Percentiles rank a stretch among this genome's conserved stretches.
These are phyloP conservation scores for Yponomeuta cagnagella DNA, from an alignment of 2,888 invertebrate species.

Conservation along the genomic window DNA sequence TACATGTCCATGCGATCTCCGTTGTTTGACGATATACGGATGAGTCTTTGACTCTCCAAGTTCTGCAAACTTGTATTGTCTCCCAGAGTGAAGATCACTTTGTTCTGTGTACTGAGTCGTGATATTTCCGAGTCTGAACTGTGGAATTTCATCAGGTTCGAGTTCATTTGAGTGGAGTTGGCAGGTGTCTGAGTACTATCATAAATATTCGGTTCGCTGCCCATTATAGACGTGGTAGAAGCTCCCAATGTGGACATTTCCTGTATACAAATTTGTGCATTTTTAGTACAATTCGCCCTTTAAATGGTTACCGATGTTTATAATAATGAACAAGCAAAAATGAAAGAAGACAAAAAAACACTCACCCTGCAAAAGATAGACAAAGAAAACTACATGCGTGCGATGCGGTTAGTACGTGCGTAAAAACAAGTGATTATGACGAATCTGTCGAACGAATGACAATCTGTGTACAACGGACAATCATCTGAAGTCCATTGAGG, in stretches of 20 bases:
- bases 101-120: conserved; percentile 25
- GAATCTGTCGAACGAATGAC: no score
- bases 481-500: no score
- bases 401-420: no score
- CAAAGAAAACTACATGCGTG: no score
- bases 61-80: conserved; percentile 35
- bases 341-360: not conserved
- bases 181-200: conserved; percentile 46
- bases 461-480: no score
- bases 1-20: conserved; percentile 38
- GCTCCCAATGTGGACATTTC: conserved; percentile 50
- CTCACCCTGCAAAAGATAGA: no score
- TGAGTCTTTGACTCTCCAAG: conserved; percentile 37
- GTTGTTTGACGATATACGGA: conserved; percentile 59
- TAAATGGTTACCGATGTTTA: no score
- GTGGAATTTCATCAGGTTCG: conserved; percentile 38
- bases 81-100: conserved; percentile 59
- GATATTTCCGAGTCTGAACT: conserved; percentile 62
- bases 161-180: conserved; percentile 27
- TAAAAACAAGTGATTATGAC: no score
- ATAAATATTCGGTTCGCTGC: conserved; percentile 68
- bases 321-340: not conserved
- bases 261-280: conserved; percentile 32
- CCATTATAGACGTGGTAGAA: conserved; percentile 65
- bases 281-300: no score